Base-by-base conservation (phyloP, 2,797 vertebrate genomes). In the Valencia hispanica region DNA sequence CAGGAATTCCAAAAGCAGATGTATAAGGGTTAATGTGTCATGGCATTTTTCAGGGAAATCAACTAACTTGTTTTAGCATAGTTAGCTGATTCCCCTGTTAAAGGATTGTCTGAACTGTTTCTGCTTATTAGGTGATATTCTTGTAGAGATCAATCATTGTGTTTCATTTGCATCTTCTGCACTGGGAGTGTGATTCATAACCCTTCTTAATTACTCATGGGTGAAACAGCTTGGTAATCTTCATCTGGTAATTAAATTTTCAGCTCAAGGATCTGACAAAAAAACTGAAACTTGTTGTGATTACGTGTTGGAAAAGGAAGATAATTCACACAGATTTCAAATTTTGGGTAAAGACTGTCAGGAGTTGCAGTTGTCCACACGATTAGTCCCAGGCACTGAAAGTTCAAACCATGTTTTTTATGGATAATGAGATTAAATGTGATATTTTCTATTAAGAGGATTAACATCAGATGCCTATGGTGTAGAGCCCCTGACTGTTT, bases 181-280 rank as follows among this genome's bases (percentile, higher is more conserved):
- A 84, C 73, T 80, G 66, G 78, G 76, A 82, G 61, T 77, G 65
- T 1, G 27, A 75, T 48, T 59, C 50, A 69, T 66, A 59, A 55
- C 48, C 70, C 63, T 82, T 48, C 51, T 45, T 86, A 83, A 86
- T 86, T 82, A 81, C 27, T 65, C 34, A 79, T 72, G 66, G 45
- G 72, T 78, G 81, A 81, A 87, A 83, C 77, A 84, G 66, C 72
- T 53, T 65, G 39, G 65, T 72, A 79, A 61, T 83, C 72, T 73
- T 78, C 66, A 79, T 83, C 68, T 68, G 47, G 86, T 89, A 79
- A 86, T 88, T 86, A 79, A 10, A 68, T 81, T 77, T 83, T 82
- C 66, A 77, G 77, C 74, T 53, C 32, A 75, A 61, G 68, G 73
- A 84, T 66, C 63, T 72, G 34, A 84, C 45, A 73, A 84, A 88